A percentile compares a stretch with the other conserved stretches of the same genome.
Evolutionary conservation across 2,888 invertebrate genomes (phyloP).

Genomic region (Pteria penguin): DNA sequence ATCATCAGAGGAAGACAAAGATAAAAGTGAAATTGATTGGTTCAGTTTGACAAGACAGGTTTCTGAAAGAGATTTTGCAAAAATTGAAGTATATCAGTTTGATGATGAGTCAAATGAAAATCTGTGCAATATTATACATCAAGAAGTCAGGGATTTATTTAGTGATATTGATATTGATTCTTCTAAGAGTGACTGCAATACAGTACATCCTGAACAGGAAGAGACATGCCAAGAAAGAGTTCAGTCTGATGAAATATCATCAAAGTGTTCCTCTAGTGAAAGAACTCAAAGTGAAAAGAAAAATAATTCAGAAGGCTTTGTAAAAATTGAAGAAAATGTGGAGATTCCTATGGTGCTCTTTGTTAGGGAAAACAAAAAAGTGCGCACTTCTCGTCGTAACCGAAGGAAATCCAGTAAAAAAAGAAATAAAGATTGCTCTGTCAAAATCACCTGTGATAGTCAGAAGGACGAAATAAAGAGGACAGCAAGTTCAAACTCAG

Average conservation of each 20-base stretch:
- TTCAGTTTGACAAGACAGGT: slow-evolving; percentile 9
- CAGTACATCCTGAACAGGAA: slow-evolving; percentile 40
- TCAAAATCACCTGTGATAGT: neutral
- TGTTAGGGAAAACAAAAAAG: neutral
- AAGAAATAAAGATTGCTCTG: neutral
- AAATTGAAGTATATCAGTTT: neutral
- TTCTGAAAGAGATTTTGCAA: neutral
- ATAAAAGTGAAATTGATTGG: slow-evolving; percentile 19
- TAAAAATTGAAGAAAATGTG: neutral
- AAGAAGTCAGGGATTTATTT: slow-evolving; percentile 23
- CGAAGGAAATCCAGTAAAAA: neutral
- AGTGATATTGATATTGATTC: slow-evolving; percentile 49
- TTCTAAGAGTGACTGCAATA: slow-evolving; percentile 45
- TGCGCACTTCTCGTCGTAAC: neutral
- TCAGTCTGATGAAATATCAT: neutral
- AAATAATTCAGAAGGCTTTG: neutral
- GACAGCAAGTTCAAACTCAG: neutral
- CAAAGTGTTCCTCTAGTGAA: neutral
- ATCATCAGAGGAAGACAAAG: neutral
- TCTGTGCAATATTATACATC: neutral
- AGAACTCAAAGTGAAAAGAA: neutral
- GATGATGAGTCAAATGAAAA: neutral
- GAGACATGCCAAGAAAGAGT: slow-evolving; percentile 4
- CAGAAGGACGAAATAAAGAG: neutral
- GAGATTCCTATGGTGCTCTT: neutral